Evolutionary conservation across 2,888 invertebrate genomes (phyloP).

Genomic region (Apodemia zela): DNA sequence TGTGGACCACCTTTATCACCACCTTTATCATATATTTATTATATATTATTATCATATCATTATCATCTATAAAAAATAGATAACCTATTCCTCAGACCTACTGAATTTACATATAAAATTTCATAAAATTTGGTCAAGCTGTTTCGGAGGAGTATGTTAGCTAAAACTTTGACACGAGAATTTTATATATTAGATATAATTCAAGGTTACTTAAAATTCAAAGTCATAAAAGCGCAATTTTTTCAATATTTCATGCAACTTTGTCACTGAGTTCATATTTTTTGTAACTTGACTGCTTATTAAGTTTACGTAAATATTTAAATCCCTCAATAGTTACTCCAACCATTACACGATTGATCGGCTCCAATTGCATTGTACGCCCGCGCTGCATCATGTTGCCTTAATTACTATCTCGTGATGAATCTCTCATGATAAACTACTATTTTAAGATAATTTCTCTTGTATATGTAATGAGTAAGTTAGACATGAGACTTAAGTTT

Average conservation of each 20-base stretch:
- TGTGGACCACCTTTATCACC: no score
- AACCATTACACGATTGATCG: conserved; percentile 59
- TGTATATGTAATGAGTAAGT: not conserved
- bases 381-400: not conserved
- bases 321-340: conserved; percentile 33
- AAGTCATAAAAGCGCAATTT: no score
- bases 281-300: not conserved
- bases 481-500: not conserved
- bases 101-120: no score
- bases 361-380: conserved; percentile 37
- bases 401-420: conserved; percentile 14
- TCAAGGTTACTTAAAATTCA: no score
- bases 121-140: no score
- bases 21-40: no score
- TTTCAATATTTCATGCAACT: not conserved
- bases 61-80: no score
- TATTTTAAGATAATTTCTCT: conserved; percentile 9
- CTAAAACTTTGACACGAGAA: no score
- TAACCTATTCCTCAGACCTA: no score
- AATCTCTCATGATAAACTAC: conserved; percentile 4
- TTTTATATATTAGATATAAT: no score
- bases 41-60: no score
- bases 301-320: conserved; percentile 27
- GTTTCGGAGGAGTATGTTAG: no score
- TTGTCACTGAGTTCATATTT: not conserved